phyloP scores from a whole-genome alignment of 2,888 invertebrate genomes.

The Branchellion lobata region DNA sequence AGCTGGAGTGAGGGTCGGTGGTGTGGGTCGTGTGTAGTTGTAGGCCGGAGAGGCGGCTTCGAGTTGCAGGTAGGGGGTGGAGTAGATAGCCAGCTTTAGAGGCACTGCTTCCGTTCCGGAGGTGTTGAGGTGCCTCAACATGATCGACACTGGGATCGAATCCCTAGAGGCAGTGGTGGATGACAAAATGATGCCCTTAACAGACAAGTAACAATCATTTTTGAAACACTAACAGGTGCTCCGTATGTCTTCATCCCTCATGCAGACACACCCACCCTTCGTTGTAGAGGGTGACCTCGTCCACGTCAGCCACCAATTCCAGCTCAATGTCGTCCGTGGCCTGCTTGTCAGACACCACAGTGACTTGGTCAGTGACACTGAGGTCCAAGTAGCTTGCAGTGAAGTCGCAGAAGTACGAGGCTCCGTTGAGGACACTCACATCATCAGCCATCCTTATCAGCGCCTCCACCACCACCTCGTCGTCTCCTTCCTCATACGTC shows the following conservation, averaged over 20 bases:
- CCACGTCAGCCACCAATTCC: neutral
- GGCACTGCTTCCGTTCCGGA: neutral
- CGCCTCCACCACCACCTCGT: conserved; percentile 53
- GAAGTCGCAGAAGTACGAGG: conserved; percentile 51
- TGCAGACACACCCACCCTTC: too few species aligned
- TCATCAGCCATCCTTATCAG: conserved; percentile 56
- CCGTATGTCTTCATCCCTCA: too few species aligned
- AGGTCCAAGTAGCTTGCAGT: conserved; percentile 9
- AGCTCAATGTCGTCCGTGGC: neutral
- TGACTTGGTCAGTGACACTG: neutral
- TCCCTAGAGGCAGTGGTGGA: neutral
- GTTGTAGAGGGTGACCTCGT: neutral
- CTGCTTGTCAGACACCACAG: neutral
- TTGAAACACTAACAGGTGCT: too few species aligned
- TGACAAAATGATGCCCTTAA: too few species aligned
- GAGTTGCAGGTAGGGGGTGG: neutral
- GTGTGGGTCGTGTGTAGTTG: neutral
- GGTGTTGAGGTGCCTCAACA: neutral
- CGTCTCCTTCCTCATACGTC: conserved; percentile 52
- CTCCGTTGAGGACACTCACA: conserved; percentile 46
- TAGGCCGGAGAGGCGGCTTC: neutral
- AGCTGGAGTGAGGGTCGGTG: neutral
- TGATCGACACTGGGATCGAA: neutral
- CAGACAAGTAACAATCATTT: too few species aligned
- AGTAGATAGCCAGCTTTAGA: neutral